Evolutionary conservation across 2,113 vertebrate genomes (phyloP).

Genomic region (Rhinogobius similis): DNA sequence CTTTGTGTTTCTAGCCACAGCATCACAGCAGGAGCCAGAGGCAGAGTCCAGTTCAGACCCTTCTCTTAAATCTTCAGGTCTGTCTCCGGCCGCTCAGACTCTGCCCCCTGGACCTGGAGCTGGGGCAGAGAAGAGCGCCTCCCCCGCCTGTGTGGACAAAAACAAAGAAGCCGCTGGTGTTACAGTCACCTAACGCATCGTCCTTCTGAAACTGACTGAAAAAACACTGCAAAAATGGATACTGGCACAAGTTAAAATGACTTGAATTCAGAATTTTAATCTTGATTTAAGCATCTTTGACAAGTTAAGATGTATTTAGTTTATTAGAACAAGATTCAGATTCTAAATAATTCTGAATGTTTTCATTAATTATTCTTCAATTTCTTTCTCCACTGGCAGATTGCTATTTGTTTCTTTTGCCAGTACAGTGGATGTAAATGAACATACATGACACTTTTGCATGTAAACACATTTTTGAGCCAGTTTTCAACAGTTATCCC

Average conservation of each 20-base stretch:
- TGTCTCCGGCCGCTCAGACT: slow-evolving; percentile 79
- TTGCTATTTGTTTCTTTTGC: too few relatives aligned
- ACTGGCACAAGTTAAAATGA: not conserved
- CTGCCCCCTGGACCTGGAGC: slow-evolving; percentile 75
- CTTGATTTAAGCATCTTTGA: not conserved
- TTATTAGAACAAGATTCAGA: too few relatives aligned
- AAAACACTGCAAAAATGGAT: not conserved
- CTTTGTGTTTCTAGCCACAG: slow-evolving; percentile 76
- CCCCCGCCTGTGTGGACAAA: slow-evolving; percentile 82
- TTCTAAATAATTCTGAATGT: too few relatives aligned
- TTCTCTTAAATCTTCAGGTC: slow-evolving; percentile 81
- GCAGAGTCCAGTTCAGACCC: slow-evolving; percentile 83
- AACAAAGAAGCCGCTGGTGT: slow-evolving; percentile 86
- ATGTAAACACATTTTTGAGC: too few relatives aligned
- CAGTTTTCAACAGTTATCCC: not conserved
- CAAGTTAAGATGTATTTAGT: not conserved
- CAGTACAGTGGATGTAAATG: too few relatives aligned
- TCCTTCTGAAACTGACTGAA: slow-evolving; percentile 17
- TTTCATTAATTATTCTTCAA: too few relatives aligned
- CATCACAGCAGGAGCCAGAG: slow-evolving; percentile 92
- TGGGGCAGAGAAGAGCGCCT: slow-evolving; percentile 85
- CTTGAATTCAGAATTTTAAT: not conserved
- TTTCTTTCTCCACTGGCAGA: too few relatives aligned
- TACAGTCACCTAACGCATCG: slow-evolving; percentile 79
- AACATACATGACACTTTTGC: too few relatives aligned